Conservation (phyloP, 2,797 vertebrate species). For the Labeo calbasu region DNA sequence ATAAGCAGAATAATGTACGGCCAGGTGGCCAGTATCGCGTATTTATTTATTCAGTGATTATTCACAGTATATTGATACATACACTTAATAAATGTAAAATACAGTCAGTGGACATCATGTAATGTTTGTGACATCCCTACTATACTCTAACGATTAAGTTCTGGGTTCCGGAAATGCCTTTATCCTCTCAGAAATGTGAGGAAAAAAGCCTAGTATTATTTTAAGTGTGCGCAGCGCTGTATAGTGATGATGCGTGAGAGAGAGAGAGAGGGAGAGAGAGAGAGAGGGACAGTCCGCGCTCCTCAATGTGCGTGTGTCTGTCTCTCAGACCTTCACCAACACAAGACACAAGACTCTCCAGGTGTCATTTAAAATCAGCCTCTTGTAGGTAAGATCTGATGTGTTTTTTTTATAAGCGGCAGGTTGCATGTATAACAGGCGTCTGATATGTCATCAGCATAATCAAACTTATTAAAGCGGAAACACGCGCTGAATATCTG, state of each 20-base stretch:
- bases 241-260: neutral
- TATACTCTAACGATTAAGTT: no score
- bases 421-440: neutral
- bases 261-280: slow-evolving; percentile 6
- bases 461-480: slow-evolving; percentile 32
- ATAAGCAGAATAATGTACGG: neutral
- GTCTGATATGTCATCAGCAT: neutral
- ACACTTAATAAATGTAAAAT: neutral
- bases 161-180: neutral
- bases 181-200: neutral
- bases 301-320: slow-evolving; percentile 11
- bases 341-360: slow-evolving; percentile 28
- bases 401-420: slow-evolving; percentile 22
- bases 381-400: slow-evolving; percentile 30
- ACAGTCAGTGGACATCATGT: neutral
- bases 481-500: slow-evolving; percentile 9
- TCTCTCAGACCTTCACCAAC: slow-evolving; percentile 33
- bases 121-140: neutral
- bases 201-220: neutral
- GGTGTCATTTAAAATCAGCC: slow-evolving; percentile 19
- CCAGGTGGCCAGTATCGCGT: neutral
- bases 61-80: no score
- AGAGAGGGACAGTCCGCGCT: neutral
- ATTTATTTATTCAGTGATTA: neutral
- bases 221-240: neutral